A percentile compares a stretch with the other conserved stretches of the same genome.
phyloP scores from a whole-genome alignment of 2,797 vertebrate genomes.

The Danio jaintianensis region DNA sequence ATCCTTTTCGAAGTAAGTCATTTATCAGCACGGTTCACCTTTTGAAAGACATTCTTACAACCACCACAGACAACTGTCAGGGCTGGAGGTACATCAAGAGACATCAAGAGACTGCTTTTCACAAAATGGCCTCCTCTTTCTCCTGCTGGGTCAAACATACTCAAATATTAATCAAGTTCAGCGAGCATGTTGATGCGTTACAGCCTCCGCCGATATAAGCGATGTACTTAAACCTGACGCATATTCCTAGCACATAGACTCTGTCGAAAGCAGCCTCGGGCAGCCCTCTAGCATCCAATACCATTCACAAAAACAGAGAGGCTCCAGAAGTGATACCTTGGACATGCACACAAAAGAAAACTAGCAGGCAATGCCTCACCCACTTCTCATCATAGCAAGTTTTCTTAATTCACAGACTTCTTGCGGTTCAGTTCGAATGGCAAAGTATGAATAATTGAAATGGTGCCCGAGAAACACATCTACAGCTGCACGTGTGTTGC shows the following conservation, averaged over 20 bases:
- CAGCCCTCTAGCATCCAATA: constrained; percentile 64
- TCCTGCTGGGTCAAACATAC: constrained; percentile 16
- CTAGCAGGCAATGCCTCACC: constrained; percentile 55
- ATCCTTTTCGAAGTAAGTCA: constrained; percentile 42
- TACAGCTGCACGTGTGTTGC: neutral
- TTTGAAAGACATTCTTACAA: constrained; percentile 34
- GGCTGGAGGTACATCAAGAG: constrained; percentile 49
- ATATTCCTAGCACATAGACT: constrained; percentile 60
- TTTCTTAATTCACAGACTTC: constrained; percentile 40
- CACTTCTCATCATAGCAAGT: constrained; percentile 47
- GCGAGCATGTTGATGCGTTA: constrained; percentile 50
- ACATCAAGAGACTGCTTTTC: constrained; percentile 47
- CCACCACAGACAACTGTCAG: constrained; percentile 6
- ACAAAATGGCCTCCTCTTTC: constrained; percentile 43
- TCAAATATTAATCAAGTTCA: constrained; percentile 57
- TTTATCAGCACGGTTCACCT: constrained; percentile 40
- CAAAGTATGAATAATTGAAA: constrained; percentile 46
- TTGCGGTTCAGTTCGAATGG: constrained; percentile 21
- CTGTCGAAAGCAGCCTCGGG: constrained; percentile 65
- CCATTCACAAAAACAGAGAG: constrained; percentile 44
- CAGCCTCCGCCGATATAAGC: constrained; percentile 40
- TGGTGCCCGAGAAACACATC: constrained; percentile 6
- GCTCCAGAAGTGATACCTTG: constrained; percentile 54
- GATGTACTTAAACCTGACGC: constrained; percentile 49
- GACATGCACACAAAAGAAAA: constrained; percentile 40